A percentile compares a stretch with the other conserved stretches of the same genome.
Conservation (phyloP, 2,888 invertebrate genomes). For the Trissoscelio sp. region DNA sequence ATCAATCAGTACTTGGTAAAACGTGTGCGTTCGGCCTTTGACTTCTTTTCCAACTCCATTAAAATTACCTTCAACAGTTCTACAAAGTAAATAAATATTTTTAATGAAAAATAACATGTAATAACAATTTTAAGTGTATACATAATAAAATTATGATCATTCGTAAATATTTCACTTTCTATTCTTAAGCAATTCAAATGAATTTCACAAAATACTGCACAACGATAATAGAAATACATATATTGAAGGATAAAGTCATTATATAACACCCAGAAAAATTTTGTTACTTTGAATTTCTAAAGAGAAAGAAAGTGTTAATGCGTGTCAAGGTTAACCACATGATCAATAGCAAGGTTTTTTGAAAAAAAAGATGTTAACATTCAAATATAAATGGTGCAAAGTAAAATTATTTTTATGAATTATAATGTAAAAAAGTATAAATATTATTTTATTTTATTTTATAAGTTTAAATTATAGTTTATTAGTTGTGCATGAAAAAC, state of each 20-base stretch:
- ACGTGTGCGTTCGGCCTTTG: constrained; percentile 95
- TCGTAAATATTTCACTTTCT: too few species aligned
- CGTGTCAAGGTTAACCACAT: not conserved
- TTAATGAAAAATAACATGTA: not conserved
- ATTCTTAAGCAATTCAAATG: too few species aligned
- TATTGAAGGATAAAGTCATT: too few species aligned
- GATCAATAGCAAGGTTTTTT: not conserved
- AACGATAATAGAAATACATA: too few species aligned
- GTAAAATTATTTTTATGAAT: too few species aligned
- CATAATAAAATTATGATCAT: too few species aligned
- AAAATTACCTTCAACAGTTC: constrained; percentile 78
- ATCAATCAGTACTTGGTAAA: constrained; percentile 99
- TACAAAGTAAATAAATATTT: constrained; percentile 64
- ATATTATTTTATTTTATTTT: too few species aligned
- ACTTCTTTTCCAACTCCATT: constrained; percentile 91
- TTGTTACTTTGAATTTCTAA: not conserved
- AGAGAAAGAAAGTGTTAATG: constrained; percentile 3
- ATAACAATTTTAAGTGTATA: not conserved
- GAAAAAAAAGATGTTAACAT: not conserved
- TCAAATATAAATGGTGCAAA: not conserved
- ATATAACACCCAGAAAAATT: too few species aligned
- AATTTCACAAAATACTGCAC: too few species aligned
- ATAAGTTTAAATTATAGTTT: too few species aligned
- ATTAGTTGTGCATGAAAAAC: too few species aligned
- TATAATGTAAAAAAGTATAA: too few species aligned